phyloP scores from a whole-genome alignment of 2,797 vertebrate species.

The Sebastes flavidus region DNA sequence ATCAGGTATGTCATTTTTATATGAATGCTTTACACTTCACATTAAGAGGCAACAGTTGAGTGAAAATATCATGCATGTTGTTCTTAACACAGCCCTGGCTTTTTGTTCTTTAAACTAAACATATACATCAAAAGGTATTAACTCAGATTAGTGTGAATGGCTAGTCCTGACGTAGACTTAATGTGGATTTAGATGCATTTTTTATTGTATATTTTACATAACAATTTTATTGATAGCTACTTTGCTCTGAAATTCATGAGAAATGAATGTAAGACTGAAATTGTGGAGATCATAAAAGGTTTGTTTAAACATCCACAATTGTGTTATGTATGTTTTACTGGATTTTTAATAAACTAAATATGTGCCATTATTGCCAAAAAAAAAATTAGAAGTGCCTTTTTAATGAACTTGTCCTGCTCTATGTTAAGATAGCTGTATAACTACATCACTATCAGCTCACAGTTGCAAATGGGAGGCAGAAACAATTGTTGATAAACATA shows the following conservation, averaged over 20 bases:
- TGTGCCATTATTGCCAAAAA: neutral
- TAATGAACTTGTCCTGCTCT: neutral
- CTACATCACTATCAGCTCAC: neutral
- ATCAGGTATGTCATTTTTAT: conserved; percentile 70
- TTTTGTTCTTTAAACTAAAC: neutral
- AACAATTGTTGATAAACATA: neutral
- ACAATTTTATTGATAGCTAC: neutral
- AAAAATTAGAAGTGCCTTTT: neutral
- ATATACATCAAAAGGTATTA: neutral
- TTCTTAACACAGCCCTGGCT: neutral
- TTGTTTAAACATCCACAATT: neutral
- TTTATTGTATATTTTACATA: neutral
- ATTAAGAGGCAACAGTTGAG: neutral
- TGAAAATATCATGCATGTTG: neutral
- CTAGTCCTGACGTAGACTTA: neutral
- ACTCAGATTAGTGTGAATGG: neutral
- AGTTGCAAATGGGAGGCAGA: neutral
- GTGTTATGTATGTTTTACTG: neutral
- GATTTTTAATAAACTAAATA: neutral
- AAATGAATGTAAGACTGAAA: neutral
- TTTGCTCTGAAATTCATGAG: neutral
- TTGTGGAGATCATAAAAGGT: neutral
- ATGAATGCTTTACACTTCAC: neutral
- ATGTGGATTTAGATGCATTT: neutral
- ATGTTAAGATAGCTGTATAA: neutral